Base-by-base conservation (phyloP, 2,888 invertebrate genomes). In the Trissonchulus latispiculum region DNA sequence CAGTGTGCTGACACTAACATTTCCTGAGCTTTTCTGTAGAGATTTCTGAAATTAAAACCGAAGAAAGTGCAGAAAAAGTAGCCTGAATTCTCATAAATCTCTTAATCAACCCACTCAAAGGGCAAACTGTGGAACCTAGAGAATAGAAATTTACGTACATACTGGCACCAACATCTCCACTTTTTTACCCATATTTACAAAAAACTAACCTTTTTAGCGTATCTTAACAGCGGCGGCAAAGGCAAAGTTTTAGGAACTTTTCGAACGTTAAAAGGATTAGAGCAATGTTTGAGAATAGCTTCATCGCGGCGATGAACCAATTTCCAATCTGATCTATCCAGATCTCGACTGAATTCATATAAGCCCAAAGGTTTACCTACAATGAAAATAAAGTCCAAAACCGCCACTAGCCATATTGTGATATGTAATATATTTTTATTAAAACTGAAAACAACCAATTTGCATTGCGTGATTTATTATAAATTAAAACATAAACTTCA, bases 241-340 rank as follows among this genome's bases (percentile, higher is more conserved):
- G 74, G 74, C 68, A 73, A 1, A 2, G 69, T 2, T 1, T 2
- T 23, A 15, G 74, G 74, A 2, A 74, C 2, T 2, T 18, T 1
- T 18, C 59, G 64, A 18, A 23, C 18, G 1, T 36, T 1, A 18
- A 66, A 37, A 8, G 70, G 71, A 23, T 29, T 31, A 1, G 72
- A 62, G 59, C 70, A 70, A 1, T 66, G 18, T 18, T 8, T 1
- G n/a, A 37, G 72, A 3, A 8, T 2, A 1, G 1, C 32, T 59
- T 74, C 74, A 1, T 75, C 69, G 37, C 48, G 77, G 75, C 77
- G 80, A 73, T 81, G 81, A 33, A 81, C 76, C 36, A 81, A 73
- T 31, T 76, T 75, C 81, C 81, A 81, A 74, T 81, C 81, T 33
- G 81, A 76, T 48, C 80, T 74, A 73, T 81, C 80, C 75, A 81